Evolutionary conservation across 2,113 vertebrate species (phyloP).

Genomic region (Cyanistes caeruleus): DNA sequence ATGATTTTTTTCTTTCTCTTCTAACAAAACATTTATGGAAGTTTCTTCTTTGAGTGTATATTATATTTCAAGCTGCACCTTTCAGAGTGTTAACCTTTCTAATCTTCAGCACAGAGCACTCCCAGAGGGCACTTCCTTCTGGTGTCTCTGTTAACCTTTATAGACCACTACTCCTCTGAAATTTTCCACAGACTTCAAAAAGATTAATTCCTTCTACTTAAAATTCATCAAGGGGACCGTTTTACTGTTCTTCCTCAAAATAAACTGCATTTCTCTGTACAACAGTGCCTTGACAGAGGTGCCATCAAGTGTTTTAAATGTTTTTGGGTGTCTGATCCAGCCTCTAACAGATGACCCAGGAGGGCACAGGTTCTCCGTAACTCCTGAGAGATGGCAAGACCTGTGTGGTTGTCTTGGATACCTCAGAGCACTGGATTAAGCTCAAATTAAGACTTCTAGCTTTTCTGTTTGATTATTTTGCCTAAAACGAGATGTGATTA

Average conservation of each 20-base stretch:
- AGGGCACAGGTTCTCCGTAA: background rate
- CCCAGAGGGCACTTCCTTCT: background rate
- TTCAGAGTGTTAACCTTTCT: background rate
- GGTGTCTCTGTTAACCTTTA: background rate
- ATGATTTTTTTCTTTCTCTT: background rate
- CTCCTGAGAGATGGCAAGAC: background rate
- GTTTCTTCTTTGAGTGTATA: background rate
- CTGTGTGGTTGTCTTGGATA: background rate
- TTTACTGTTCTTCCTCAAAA: background rate
- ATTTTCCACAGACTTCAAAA: background rate
- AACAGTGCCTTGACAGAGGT: background rate
- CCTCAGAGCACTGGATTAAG: background rate
- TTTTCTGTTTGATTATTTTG: background rate
- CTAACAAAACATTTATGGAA: background rate
- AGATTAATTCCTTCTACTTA: background rate
- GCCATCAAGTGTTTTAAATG: background rate
- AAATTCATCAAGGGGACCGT: background rate
- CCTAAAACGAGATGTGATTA: background rate
- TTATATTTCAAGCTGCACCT: background rate
- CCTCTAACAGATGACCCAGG: background rate
- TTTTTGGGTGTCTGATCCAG: background rate
- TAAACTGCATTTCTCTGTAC: background rate
- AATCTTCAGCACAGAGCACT: background rate
- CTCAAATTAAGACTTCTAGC: background rate
- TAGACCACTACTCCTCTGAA: background rate